phyloP scores from a whole-genome alignment of 2,797 vertebrate genomes.

The Lutjanus campechanus region DNA sequence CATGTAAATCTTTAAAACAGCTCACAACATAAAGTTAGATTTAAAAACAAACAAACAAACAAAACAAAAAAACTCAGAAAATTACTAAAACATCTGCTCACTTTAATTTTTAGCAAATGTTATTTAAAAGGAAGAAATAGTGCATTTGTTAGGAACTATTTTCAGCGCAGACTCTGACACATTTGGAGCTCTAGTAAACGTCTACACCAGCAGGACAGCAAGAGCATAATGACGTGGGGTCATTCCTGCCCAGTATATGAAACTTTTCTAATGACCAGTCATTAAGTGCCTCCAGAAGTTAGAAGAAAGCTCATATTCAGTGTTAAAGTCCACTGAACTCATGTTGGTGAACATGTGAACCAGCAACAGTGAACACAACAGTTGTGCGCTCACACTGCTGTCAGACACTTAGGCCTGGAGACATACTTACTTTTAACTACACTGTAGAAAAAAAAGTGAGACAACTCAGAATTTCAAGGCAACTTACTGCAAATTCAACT shows the following conservation, averaged over 20 bases:
- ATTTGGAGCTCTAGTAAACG: not conserved
- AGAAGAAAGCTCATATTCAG: not conserved
- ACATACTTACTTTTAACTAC: too few relatives aligned
- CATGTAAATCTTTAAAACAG: not conserved
- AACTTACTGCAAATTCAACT: too few relatives aligned
- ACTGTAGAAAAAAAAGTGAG: too few relatives aligned
- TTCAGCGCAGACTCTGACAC: not conserved
- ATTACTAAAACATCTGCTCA: not conserved
- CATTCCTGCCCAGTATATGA: not conserved
- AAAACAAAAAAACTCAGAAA: not conserved
- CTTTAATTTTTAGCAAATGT: not conserved
- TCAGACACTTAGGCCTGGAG: too few relatives aligned
- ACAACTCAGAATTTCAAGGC: too few relatives aligned
- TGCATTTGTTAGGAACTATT: not conserved
- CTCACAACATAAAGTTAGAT: too few relatives aligned
- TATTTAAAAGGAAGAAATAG: not conserved
- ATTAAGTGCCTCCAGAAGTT: not conserved
- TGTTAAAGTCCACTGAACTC: not conserved
- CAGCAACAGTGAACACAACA: too few relatives aligned
- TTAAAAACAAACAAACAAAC: too few relatives aligned
- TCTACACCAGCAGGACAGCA: not conserved
- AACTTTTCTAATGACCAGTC: not conserved
- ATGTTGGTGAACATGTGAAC: too few relatives aligned
- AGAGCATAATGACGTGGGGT: too few relatives aligned
- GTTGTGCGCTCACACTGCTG: too few relatives aligned